phyloP scores from a whole-genome alignment of 2,113 vertebrate genomes.

The Cromileptes altivelis region DNA sequence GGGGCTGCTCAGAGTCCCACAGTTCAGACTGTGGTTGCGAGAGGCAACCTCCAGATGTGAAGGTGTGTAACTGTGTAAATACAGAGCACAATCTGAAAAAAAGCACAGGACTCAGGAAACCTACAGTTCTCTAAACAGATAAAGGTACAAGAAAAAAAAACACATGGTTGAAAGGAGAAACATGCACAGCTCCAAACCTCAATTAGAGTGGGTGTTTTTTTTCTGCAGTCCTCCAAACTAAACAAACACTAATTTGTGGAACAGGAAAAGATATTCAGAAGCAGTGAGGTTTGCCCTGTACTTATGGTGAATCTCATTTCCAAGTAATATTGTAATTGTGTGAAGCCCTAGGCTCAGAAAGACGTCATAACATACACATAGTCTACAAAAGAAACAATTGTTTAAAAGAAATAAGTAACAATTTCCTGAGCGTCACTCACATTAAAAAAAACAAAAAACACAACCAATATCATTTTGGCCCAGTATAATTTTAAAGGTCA shows the following conservation, averaged over 20 bases:
- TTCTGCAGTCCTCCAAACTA: background rate
- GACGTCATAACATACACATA: background rate
- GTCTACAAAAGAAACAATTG: background rate
- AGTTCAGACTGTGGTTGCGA: background rate
- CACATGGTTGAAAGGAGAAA: background rate
- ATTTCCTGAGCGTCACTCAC: constrained; percentile 6
- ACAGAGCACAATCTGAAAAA: background rate
- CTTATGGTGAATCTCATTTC: constrained; percentile 13
- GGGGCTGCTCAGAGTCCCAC: background rate
- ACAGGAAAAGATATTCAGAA: constrained; percentile 7
- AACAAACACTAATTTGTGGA: background rate
- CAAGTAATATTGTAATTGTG: background rate
- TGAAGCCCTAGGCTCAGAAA: background rate
- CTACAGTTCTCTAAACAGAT: background rate
- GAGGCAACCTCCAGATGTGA: background rate
- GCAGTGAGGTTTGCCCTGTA: background rate
- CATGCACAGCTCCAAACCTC: background rate
- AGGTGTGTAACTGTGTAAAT: background rate
- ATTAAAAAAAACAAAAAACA: background rate
- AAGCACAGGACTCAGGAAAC: background rate
- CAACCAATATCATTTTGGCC: background rate
- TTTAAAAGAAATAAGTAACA: background rate
- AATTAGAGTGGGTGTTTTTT: background rate
- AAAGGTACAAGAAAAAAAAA: constrained; percentile 4
- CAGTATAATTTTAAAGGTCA: constrained; percentile 12